Evolutionary conservation across 2,113 vertebrate genomes (phyloP), one percentile per base, ranked within the genome.

Genomic region (Turdus rufiventris): DNA sequence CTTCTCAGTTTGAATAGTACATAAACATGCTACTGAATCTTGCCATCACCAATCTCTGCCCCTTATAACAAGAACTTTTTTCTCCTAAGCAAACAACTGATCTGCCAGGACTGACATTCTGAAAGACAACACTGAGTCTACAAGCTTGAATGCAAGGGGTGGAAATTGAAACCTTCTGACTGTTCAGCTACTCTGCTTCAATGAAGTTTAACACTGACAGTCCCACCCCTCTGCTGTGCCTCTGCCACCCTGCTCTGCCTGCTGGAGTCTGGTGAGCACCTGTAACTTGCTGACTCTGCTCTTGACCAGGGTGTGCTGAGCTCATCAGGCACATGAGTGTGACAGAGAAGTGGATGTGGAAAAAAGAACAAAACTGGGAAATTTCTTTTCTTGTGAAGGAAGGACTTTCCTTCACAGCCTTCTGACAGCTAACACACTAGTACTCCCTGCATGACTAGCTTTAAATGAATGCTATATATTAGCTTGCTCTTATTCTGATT

Each of bases 291-390:
- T 61, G 4, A 10, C 14, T 77, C 60, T 58, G 31, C 62, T 57
- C 70, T 10, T 2, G 1, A 21, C 6, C 40, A 65, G 2, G 0
- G 25, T 5, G 42, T 11, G 19, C 19, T 0, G 0, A 61, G 47
- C 43, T 47, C 63, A 11, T n/a, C 13, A 28, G 29, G 42, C 31
- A 42, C 0, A 0, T 23, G 1, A 18, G 36, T 0, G 3, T 24
- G 48, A 68, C 43, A 80, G 12, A 68, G 20, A 62, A 78, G 9
- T 2, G n/a, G 29, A 29, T 2, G 18, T 10, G 34, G 34, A 20
- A 21, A 54, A 21, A 53, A 51, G 18, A 43, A 68, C 9, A 56
- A 36, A 48, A 81, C 21, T 19, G 28, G 18, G 63, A 80, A 88
- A 73, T 4, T 14, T 7, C 23, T 19, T 50, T 77, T 77, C 57